phyloP scores from a whole-genome alignment of 2,797 vertebrate genomes.

The Onychomys arenicola region DNA sequence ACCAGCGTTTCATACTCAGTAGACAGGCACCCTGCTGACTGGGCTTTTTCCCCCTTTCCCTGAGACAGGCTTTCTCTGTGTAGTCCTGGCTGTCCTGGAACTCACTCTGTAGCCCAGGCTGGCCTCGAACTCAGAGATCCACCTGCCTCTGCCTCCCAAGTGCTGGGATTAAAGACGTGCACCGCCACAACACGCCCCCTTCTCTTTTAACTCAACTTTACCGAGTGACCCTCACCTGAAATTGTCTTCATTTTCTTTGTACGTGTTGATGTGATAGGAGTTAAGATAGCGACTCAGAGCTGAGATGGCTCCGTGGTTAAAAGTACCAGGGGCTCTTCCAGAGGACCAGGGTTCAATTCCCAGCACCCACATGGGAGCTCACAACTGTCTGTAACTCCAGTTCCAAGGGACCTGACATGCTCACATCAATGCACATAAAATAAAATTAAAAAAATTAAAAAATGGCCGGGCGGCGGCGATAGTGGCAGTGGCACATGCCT shows the following conservation, averaged over 20 bases:
- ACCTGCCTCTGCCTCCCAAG: background rate
- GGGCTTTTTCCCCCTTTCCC: background rate
- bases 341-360: too few species aligned
- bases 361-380: too few species aligned
- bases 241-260: background rate
- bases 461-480: too few species aligned
- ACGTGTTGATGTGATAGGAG: background rate
- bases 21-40: background rate
- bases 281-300: background rate
- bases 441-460: too few species aligned
- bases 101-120: background rate
- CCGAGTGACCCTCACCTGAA: background rate
- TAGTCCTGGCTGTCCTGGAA: background rate
- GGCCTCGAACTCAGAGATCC: background rate
- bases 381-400: too few species aligned
- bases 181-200: accelerated
- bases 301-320: too few species aligned
- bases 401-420: too few species aligned
- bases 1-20: background rate
- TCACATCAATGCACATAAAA: too few species aligned
- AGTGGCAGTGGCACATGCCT: too few species aligned
- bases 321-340: too few species aligned
- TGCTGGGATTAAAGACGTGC: background rate
- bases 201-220: background rate
- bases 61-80: background rate